Conservation (phyloP, 2,797 vertebrate species). For the Mallotus villosus region DNA sequence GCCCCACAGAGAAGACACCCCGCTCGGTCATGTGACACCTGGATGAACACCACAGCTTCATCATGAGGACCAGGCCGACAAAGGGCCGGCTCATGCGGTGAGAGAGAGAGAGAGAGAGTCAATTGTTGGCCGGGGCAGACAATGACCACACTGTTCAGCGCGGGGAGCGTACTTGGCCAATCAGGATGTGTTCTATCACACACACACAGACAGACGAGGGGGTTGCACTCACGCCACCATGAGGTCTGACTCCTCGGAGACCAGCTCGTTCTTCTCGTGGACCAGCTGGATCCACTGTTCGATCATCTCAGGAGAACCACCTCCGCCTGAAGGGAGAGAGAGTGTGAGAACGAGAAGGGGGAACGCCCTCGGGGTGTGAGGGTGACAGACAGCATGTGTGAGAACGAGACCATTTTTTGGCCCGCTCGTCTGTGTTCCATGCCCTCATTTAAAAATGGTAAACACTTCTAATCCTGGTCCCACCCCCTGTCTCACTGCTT, state of each 20-base stretch:
- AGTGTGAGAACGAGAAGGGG: neutral
- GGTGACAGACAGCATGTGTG: neutral
- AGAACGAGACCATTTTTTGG: neutral
- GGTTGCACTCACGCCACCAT: constrained; percentile 86
- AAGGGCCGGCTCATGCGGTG: neutral
- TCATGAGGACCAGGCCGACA: neutral
- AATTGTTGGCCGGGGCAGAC: neutral
- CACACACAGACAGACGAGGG: too few relatives aligned
- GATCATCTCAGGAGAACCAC: constrained; percentile 71
- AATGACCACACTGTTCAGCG: constrained; percentile 17
- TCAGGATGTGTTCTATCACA: neutral
- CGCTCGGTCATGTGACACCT: too few relatives aligned
- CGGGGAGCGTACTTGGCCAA: constrained; percentile 14
- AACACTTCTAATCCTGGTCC: neutral
- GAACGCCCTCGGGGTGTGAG: neutral
- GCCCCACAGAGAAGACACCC: too few relatives aligned
- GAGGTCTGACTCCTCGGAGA: constrained; percentile 91
- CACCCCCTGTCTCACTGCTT: too few relatives aligned
- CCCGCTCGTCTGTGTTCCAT: neutral
- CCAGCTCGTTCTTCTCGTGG: constrained; percentile 86
- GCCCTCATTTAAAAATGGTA: neutral
- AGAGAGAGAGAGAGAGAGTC: neutral
- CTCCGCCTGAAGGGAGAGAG: constrained; percentile 48
- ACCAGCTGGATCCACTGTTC: constrained; percentile 88
- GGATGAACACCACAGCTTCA: neutral